Evolutionary conservation across 2,888 invertebrate genomes (phyloP).

Genomic region (Nephrotoma guestfalica): DNA sequence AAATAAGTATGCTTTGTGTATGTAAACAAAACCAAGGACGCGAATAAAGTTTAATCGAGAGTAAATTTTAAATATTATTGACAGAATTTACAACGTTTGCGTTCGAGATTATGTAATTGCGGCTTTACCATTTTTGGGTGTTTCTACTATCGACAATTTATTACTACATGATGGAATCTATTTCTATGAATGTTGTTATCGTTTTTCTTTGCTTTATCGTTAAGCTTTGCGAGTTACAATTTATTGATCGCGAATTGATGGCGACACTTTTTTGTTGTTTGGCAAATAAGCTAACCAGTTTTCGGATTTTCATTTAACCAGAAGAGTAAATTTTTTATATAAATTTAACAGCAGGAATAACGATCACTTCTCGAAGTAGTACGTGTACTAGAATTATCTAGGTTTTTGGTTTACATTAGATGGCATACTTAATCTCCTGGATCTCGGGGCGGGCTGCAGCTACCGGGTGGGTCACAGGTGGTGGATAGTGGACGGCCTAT

Average conservation of each 20-base stretch:
- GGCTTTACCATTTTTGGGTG: background rate
- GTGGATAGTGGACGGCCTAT: too few species aligned
- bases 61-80: background rate
- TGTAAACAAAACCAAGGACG: background rate
- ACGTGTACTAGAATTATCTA: too few species aligned
- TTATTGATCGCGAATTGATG: background rate
- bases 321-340: too few species aligned
- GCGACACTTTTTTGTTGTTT: too few species aligned
- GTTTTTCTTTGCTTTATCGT: background rate
- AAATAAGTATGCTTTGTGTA: background rate
- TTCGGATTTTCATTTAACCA: too few species aligned
- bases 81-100: background rate
- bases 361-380: too few species aligned
- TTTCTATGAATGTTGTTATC: background rate
- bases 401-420: too few species aligned
- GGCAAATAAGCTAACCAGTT: too few species aligned
- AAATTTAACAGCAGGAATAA: too few species aligned
- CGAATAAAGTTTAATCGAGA: background rate
- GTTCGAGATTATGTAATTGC: background rate
- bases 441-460: too few species aligned
- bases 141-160: background rate
- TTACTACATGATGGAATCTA: background rate
- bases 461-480: too few species aligned
- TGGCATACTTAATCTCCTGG: too few species aligned
- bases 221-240: background rate